These are phyloP conservation scores for Chaenogobius annularis DNA, from an alignment of 2,113 vertebrate species.

Conservation along the genomic window DNA sequence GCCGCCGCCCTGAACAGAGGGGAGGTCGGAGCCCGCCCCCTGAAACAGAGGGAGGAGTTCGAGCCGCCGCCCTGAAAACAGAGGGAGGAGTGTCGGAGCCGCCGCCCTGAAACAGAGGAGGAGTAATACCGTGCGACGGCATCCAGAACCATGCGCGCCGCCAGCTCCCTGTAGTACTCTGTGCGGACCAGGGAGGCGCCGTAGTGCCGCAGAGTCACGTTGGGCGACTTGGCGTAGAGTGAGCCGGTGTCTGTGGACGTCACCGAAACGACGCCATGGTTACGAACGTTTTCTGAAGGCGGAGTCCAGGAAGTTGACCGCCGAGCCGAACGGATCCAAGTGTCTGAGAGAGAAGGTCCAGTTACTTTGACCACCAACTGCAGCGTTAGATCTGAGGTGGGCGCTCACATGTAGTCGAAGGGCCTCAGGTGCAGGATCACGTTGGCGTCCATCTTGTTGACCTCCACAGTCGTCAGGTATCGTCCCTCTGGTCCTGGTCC, in stretches of 20 bases:
- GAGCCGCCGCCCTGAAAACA: too few relatives aligned
- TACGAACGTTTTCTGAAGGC: constrained; percentile 93
- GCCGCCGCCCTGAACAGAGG: too few relatives aligned
- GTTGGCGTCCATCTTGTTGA: constrained; percentile 96
- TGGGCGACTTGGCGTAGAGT: constrained; percentile 90
- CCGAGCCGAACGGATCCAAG: constrained; percentile 91
- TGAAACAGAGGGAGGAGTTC: too few relatives aligned
- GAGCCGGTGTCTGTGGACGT: constrained; percentile 93
- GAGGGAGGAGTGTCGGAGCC: neutral
- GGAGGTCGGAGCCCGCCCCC: too few relatives aligned
- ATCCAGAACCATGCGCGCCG: constrained; percentile 86
- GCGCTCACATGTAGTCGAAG: constrained; percentile 97
- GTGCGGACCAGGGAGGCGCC: constrained; percentile 91
- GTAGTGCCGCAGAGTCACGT: constrained; percentile 91
- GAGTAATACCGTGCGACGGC: constrained; percentile 85
- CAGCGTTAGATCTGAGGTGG: too few relatives aligned
- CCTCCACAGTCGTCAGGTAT: constrained; percentile 82
- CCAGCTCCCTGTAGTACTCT: constrained; percentile 94
- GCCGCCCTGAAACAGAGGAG: neutral
- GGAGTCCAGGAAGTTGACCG: constrained; percentile 94
- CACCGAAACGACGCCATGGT: constrained; percentile 92
- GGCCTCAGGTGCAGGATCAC: constrained; percentile 93
- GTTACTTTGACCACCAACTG: too few relatives aligned
- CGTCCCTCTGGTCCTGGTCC: constrained; percentile 49
- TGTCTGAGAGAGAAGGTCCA: neutral